Base-by-base conservation (phyloP, 2,888 invertebrate species). In the Leptura quadrifasciata region DNA sequence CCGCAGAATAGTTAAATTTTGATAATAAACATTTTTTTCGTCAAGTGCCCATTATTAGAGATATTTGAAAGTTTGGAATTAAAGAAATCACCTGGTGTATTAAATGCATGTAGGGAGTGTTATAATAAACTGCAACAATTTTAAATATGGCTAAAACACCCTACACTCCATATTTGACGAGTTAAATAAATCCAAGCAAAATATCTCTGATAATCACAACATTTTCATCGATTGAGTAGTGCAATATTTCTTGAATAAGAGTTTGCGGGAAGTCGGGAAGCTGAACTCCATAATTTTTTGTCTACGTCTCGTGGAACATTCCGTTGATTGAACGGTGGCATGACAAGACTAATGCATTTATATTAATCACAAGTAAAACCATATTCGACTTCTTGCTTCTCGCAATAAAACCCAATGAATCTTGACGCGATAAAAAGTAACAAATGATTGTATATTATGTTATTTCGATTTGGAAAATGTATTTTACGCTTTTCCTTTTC, bases 371-470 rank as follows among this genome's bases (percentile, higher is more conserved):
- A 24, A 24, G 55, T 55, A 27, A 24, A 21, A 27, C 54, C 67
- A 27, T 67, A 54, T 67, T 67, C 67, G 15, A 54, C 55, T 67
- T 67, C 24, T 54, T 67, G 24, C 67, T 21, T 17, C 35, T 54
- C 6, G 67, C 54, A 67, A 67, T 67, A 67, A 54, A 67, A 54
- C 54, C 27, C 67, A 67, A 67, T 67, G 67, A 67, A 67, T 67
- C 67, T 54, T 54, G 54, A 27, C 24, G 67, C 54, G 67, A 67
- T 67, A 67, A 67, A 67, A 67, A 52, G n/a, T 63, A 67, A 67
- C 54, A 67, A 54, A 67, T 67, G 67, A 54, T 55, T 24, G 65
- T 18, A 24, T 52, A 24, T 27, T 67, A 67, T 24, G 67, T 18
- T 35, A 17, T 18, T 39, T 63, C 39, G 63, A 63, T 63, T 39